phyloP scores from a whole-genome alignment of 2,797 vertebrate species.

The Spinus olivaceus region DNA sequence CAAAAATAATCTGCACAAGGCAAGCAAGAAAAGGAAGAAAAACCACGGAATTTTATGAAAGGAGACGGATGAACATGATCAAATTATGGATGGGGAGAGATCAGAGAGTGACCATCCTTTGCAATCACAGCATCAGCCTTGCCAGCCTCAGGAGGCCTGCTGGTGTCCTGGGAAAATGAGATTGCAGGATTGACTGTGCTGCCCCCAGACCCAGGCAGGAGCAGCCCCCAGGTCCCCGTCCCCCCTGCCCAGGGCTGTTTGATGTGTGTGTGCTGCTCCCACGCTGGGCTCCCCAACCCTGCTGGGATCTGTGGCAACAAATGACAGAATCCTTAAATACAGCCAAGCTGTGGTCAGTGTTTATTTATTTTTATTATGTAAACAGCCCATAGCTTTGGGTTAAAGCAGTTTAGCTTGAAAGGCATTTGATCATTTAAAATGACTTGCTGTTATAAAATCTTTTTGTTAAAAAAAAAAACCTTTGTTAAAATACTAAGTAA shows the following conservation, averaged over 20 bases:
- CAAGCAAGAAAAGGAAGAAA: neutral
- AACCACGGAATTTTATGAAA: neutral
- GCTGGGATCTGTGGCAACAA: constrained; percentile 51
- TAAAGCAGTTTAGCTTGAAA: constrained; percentile 27
- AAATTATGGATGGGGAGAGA: neutral
- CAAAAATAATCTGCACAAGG: constrained; percentile 21
- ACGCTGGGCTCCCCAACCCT: neutral
- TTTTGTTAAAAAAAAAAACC: neutral
- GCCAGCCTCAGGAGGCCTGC: neutral
- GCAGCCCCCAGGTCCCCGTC: neutral
- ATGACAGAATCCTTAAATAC: constrained; percentile 54
- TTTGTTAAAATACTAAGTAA: constrained; percentile 64
- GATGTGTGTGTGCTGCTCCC: constrained; percentile 4
- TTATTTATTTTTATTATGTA: constrained; percentile 66
- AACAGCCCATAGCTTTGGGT: constrained; percentile 49
- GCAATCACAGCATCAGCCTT: neutral
- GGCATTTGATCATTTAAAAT: constrained; percentile 37
- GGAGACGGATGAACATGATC: neutral
- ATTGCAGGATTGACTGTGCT: neutral
- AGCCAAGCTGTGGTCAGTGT: constrained; percentile 50
- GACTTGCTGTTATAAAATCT: constrained; percentile 14
- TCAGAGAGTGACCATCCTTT: neutral
- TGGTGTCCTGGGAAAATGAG: neutral
- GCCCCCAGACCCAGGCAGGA: neutral
- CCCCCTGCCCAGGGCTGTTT: neutral